phyloP scores from a whole-genome alignment of 1,140 invertebrate genomes.

The Bursaphelenchus mucronatus region DNA sequence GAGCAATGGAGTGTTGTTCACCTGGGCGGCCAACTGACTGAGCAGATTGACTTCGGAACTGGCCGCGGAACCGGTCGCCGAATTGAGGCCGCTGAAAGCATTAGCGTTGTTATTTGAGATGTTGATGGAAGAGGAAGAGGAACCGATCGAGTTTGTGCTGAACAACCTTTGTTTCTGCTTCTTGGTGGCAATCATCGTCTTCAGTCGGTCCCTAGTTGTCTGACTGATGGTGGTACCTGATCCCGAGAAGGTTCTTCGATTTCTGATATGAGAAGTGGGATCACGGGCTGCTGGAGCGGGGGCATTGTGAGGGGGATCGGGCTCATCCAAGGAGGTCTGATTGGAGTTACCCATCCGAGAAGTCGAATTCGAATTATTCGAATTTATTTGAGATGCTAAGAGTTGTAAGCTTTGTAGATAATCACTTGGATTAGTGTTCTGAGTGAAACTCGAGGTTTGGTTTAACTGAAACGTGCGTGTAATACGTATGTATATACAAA shows the following conservation, averaged over 20 bases:
- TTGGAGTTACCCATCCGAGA: constrained; percentile 6
- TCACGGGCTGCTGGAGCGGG: background rate
- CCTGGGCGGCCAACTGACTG: too few relatives aligned
- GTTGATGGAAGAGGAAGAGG: constrained; percentile 10
- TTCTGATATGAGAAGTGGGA: constrained; percentile 23
- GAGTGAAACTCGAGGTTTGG: background rate
- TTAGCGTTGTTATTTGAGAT: constrained; percentile 6
- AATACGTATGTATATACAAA: too few relatives aligned
- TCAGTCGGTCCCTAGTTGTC: constrained; percentile 48
- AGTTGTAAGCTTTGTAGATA: constrained; percentile 41
- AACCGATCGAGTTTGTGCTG: constrained; percentile 28
- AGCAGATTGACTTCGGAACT: constrained; percentile 33
- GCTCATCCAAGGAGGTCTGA: background rate
- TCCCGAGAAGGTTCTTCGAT: constrained; percentile 44
- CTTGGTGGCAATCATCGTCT: constrained; percentile 55
- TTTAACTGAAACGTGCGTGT: too few relatives aligned
- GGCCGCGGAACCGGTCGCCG: constrained; percentile 35
- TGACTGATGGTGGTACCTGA: constrained; percentile 52
- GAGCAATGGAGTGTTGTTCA: too few relatives aligned
- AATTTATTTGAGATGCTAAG: constrained; percentile 34
- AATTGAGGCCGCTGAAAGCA: too few relatives aligned
- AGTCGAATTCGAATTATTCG: constrained; percentile 32
- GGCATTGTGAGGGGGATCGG: constrained; percentile 15
- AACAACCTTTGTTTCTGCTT: constrained; percentile 47
- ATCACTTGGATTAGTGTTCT: constrained; percentile 34